Base-by-base conservation (phyloP, 2,797 vertebrate species). In the Todus mexicanus region DNA sequence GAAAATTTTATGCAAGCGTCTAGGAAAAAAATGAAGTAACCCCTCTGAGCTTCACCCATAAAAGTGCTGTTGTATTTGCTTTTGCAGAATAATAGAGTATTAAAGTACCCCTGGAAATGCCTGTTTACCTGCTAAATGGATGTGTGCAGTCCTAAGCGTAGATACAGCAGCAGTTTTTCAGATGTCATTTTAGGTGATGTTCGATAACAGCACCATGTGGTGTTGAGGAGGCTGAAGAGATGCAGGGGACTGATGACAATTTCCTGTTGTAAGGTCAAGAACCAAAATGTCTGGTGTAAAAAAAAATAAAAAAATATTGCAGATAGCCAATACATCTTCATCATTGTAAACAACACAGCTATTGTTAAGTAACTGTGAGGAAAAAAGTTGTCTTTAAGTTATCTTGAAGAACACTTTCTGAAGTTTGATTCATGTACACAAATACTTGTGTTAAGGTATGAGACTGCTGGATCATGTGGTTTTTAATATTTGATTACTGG, bases 1-100 rank as follows among this genome's bases (percentile, higher is more conserved):
- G 60, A 78, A 80, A 51, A 83, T 61, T 90, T 78, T 87, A 88
- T 89, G n/a, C 63, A 88, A 81, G 42, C 74, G 65, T 56, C 31
- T 42, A 77, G 33, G 72, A 87, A 89, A 51, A 94, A 75, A 87
- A 77, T 69, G 66, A 73, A 84, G 63, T 69, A 93, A 78, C 26
- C 1, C 3, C 27, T 78, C 61, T 3, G 4, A 69, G 45, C 63
- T 74, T 92, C 72, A 43, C 59, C 65, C 45, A 68, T 80, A 60
- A 89, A 91, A 83, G 61, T 37, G 47, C 65, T 65, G 50, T 54
- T 78, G 25, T 74, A 37, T 71, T 70, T 92, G 59, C 22, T 91
- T 88, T 73, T 89, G 82, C 65, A 88, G 85, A 83, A 85, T 85
- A 94, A 91, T 43, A 59, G 53, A 70, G 15, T 48, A 77, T 83